Percentiles rank a stretch among this genome's conserved stretches.
Conservation (phyloP, 2,888 invertebrate species). For the Andrena hattorfiana region DNA sequence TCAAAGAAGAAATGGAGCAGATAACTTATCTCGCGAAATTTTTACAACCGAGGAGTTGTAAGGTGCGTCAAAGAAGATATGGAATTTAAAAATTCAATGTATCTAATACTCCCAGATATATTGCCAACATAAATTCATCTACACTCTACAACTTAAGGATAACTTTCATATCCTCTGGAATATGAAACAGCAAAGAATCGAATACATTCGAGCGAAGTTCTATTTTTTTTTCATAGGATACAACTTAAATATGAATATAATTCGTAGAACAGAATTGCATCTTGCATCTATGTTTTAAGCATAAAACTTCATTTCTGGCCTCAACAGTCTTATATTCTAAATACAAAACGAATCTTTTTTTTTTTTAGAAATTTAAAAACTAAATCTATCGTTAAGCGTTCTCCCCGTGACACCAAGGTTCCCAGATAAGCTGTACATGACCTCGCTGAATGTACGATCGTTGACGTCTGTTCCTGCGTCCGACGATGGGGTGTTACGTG, state of each 20-base stretch:
- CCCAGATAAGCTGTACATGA: constrained; percentile 82
- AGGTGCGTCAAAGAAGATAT: constrained; percentile 6
- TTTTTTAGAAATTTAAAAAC: constrained; percentile 70
- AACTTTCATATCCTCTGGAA: constrained; percentile 7
- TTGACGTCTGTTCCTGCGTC: constrained; percentile 75
- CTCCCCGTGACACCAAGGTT: constrained; percentile 81
- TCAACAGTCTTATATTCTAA: constrained; percentile 68
- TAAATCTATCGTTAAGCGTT: constrained; percentile 84
- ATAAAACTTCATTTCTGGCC: constrained; percentile 57
- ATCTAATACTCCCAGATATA: constrained; percentile 6
- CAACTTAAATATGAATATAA: constrained; percentile 39
- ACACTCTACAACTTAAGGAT: constrained; percentile 12
- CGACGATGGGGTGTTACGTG: constrained; percentile 70
- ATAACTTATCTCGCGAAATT: neutral
- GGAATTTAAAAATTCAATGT: constrained; percentile 38
- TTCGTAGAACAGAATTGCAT: constrained; percentile 24
- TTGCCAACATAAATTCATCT: constrained; percentile 25
- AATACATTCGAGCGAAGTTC: constrained; percentile 12
- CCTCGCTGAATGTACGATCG: constrained; percentile 81
- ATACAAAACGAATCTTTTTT: constrained; percentile 65
- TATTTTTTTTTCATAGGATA: constrained; percentile 2
- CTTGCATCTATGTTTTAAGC: constrained; percentile 48
- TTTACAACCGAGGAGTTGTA: neutral
- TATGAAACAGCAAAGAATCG: constrained; percentile 20
- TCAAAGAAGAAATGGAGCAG: constrained; percentile 4